Percentiles rank a stretch among this genome's conserved stretches.
phyloP scores from a whole-genome alignment of 1,140 invertebrate genomes.

The Papilio dardanus region DNA sequence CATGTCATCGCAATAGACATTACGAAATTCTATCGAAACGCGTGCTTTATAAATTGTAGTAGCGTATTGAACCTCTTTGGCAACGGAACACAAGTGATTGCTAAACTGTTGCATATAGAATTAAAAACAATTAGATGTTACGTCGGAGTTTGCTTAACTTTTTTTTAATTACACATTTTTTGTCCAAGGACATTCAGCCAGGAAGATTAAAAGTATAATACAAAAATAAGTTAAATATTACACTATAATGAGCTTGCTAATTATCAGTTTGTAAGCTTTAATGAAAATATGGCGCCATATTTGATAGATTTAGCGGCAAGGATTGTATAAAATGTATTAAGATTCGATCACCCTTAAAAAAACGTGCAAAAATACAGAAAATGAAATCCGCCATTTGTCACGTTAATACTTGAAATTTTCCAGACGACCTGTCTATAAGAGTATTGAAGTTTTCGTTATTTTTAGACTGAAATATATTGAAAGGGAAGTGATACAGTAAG shows the following conservation, averaged over 20 bases:
- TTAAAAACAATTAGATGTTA: slow-evolving; percentile 18
- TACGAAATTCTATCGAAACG: slow-evolving; percentile 13
- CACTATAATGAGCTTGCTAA: too few species aligned
- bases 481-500: neutral
- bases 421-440: slow-evolving; percentile 15
- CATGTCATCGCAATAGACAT: neutral
- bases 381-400: neutral
- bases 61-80: slow-evolving; percentile 14
- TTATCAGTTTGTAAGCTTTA: neutral
- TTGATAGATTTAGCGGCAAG: neutral
- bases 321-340: neutral
- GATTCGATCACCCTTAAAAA: too few species aligned
- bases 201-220: neutral
- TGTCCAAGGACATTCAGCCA: neutral
- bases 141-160: neutral
- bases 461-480: neutral
- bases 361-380: neutral
- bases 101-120: slow-evolving; percentile 21
- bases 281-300: neutral
- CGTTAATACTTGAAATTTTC: neutral
- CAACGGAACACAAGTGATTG: slow-evolving; percentile 9
- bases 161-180: slow-evolving; percentile 5
- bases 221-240: neutral
- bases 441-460: neutral
- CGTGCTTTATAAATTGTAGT: slow-evolving; percentile 16